A percentile compares a stretch with the other conserved stretches of the same genome.
These are phyloP conservation scores for Apis laboriosa DNA, from an alignment of 1,140 invertebrate species.

Conservation along the genomic window DNA sequence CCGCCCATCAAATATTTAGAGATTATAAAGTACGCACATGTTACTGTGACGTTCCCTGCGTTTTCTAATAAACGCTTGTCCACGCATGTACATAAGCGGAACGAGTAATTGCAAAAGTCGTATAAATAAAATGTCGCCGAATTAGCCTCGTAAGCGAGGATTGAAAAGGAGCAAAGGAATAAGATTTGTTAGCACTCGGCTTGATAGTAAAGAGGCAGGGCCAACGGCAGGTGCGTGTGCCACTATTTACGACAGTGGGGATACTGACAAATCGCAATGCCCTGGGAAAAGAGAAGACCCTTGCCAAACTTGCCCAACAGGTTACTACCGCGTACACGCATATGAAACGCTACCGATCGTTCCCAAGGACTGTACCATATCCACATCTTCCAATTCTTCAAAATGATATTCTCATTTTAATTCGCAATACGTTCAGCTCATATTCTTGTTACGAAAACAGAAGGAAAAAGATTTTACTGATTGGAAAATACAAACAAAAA, in stretches of 20 bases:
- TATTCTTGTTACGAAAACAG: no score
- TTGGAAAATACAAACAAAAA: no score
- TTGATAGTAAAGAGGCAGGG: neutral
- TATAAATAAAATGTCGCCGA: no score
- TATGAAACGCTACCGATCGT: neutral
- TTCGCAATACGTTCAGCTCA: no score
- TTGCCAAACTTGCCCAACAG: slow-evolving; percentile 46
- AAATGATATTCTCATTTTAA: no score
- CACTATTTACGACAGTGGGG: slow-evolving; percentile 30
- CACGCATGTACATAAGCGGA: neutral
- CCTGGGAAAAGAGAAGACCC: slow-evolving; percentile 31
- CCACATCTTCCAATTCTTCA: neutral
- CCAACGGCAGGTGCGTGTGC: slow-evolving; percentile 55
- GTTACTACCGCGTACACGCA: slow-evolving; percentile 19
- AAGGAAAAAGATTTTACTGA: no score
- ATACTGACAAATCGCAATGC: slow-evolving; percentile 51
- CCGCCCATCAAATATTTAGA: slow-evolving; percentile 72
- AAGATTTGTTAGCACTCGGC: slow-evolving; percentile 65
- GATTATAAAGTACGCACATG: slow-evolving; percentile 67
- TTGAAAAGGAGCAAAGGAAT: slow-evolving; percentile 52
- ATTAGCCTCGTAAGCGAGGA: slow-evolving; percentile 21
- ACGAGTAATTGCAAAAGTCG: neutral
- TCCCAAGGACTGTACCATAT: neutral
- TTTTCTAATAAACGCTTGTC: slow-evolving; percentile 6
- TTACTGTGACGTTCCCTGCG: slow-evolving; percentile 27